Base-by-base conservation (phyloP, 2,888 invertebrate species). In the Alloplasta piceator region DNA sequence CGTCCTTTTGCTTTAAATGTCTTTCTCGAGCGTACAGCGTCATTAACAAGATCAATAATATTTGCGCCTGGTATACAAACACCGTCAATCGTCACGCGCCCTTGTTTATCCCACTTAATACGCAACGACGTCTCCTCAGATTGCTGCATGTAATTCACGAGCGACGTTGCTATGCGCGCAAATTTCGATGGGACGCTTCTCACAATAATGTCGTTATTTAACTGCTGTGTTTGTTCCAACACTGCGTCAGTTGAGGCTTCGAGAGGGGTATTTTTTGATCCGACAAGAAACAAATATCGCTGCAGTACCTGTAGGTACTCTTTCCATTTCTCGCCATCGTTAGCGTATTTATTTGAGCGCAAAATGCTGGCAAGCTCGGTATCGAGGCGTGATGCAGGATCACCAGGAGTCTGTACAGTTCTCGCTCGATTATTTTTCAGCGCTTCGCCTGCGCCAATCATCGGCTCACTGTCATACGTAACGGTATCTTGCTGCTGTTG, bases 301-400 rank as follows among this genome's bases (percentile, higher is more conserved):
- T 74, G 70, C 26, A 79, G 26, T 7, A 64, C 36, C 36, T 74
- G 67, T 0, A 66, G 14, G 70, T 78, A 83, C 3, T 61, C 43
- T 7, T 52, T 74, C 81, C 81, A 83, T 38, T 75, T 83, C 6
- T 78, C 73, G 0, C 41, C 7, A 16, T 76, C 68, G 14, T 43
- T 61, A 7, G 12, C 36, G 16, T 41, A 68, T 36, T 61, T 26
- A 0, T 12, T n/a, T 16, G 61, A 63, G 5, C 46, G n/a, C 12
- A 80, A 36, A 43, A 75, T 73, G 16, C 16, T 9, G 5, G 26
- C 3, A 12, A 77, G 66, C 41, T 76, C 61, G 14, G 9, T 16
- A 14, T 68, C 68, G 26, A 68, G 52, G 1, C 68, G 61, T 5
- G 68, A 63, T 56, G 50, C 3, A 5, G 72, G 14, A n/a, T 43